phyloP scores from a whole-genome alignment of 2,113 vertebrate genomes.

The Megaleporinus macrocephalus region DNA sequence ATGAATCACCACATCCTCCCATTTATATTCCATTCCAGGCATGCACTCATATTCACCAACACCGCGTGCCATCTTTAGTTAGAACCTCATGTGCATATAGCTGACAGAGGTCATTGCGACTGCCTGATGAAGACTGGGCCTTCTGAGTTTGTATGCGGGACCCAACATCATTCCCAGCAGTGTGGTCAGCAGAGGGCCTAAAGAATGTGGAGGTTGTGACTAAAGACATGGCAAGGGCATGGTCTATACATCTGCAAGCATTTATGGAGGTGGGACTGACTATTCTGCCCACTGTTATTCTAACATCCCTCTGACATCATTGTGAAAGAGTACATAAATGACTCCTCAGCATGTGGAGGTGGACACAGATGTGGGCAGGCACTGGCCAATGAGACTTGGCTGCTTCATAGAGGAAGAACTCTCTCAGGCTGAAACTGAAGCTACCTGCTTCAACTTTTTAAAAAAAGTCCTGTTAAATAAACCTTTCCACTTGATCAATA shows the following conservation, averaged over 20 bases:
- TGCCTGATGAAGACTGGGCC: background rate
- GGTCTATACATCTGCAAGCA: slow-evolving; percentile 71
- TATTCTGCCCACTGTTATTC: slow-evolving; percentile 64
- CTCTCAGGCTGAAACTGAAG: slow-evolving; percentile 22
- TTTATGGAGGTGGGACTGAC: slow-evolving; percentile 70
- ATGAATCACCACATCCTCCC: background rate
- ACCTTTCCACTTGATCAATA: slow-evolving; percentile 11
- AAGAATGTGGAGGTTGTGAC: slow-evolving; percentile 50
- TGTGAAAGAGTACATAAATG: slow-evolving; percentile 61
- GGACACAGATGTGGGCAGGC: slow-evolving; percentile 69
- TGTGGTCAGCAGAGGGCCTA: slow-evolving; percentile 36
- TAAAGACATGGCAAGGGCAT: slow-evolving; percentile 55
- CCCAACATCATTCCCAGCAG: slow-evolving; percentile 26
- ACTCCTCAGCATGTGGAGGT: slow-evolving; percentile 13
- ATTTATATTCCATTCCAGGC: background rate
- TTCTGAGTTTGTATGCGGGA: slow-evolving; percentile 8
- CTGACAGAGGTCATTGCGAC: background rate
- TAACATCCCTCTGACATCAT: slow-evolving; percentile 50
- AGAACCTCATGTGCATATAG: background rate
- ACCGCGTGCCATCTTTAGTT: background rate
- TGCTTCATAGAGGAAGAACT: slow-evolving; percentile 47
- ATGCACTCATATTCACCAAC: background rate
- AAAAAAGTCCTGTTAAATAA: slow-evolving; percentile 28
- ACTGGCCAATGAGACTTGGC: slow-evolving; percentile 45
- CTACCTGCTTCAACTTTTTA: slow-evolving; percentile 30